Conservation (phyloP, 2,888 invertebrate species). For the Mylabris sibirica region DNA sequence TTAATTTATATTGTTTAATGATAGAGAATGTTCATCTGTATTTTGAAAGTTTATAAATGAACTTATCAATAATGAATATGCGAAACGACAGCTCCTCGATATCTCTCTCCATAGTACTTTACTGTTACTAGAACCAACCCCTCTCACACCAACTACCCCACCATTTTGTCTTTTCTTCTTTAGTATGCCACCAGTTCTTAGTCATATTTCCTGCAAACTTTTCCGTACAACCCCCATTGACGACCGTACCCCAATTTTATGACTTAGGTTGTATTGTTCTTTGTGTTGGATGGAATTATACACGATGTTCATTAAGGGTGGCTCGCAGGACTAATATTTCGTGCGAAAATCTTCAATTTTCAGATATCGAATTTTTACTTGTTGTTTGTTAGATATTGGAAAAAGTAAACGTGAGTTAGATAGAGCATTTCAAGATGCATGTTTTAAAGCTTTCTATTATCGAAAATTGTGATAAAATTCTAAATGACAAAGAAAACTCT, state of each 20-base stretch:
- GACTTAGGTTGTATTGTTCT: background rate
- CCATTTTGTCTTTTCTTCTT: background rate
- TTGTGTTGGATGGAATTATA: background rate
- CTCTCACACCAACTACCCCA: background rate
- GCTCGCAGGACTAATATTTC: no score
- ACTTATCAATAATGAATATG: slow-evolving; percentile 34
- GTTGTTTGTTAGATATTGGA: no score
- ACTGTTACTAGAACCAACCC: background rate
- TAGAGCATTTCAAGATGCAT: no score
- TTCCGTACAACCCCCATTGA: background rate
- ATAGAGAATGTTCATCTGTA: slow-evolving; percentile 10
- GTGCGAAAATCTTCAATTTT: no score
- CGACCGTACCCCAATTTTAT: background rate
- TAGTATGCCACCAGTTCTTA: background rate
- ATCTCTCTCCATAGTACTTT: background rate
- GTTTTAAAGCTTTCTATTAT: no score
- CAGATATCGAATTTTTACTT: no score
- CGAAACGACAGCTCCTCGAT: slow-evolving; percentile 23
- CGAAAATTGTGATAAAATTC: no score
- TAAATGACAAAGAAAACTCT: no score
- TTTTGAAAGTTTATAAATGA: slow-evolving; percentile 27
- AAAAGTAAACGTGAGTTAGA: no score
- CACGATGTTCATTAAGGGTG: background rate
- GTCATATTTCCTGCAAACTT: slow-evolving; percentile 4
- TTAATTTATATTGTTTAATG: background rate